Conservation (phyloP, 1,140 invertebrate species). For the Drosophila simulans region DNA sequence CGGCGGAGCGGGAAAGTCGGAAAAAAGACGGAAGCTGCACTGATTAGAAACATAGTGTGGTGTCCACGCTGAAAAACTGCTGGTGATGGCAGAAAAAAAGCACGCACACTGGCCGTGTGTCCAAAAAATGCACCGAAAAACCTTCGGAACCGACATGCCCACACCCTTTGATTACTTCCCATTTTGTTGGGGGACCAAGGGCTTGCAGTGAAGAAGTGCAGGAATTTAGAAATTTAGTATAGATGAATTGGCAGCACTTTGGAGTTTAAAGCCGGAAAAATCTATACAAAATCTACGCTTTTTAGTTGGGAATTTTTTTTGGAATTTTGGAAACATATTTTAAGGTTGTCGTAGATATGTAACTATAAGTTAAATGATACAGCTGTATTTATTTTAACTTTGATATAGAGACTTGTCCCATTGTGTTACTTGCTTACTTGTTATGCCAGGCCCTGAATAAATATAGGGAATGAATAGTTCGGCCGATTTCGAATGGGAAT, state of each 20-base stretch:
- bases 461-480: neutral
- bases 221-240: neutral
- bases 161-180: neutral
- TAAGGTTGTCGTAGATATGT: too few relatives aligned
- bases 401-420: neutral
- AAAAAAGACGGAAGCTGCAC: constrained; percentile 66
- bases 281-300: too few relatives aligned
- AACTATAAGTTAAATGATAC: neutral
- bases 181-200: constrained; percentile 7
- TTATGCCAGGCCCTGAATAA: neutral
- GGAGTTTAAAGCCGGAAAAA: neutral
- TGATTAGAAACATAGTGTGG: constrained; percentile 77
- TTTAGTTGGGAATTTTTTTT: too few relatives aligned
- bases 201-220: neutral
- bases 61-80: constrained; percentile 44
- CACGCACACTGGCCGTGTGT: constrained; percentile 12
- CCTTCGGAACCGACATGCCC: neutral
- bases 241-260: neutral
- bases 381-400: too few relatives aligned
- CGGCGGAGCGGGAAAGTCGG: constrained; percentile 6
- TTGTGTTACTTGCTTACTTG: too few relatives aligned
- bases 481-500: neutral
- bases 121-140: constrained; percentile 10
- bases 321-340: too few relatives aligned
- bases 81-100: constrained; percentile 6